phyloP scores from a whole-genome alignment of 2,797 vertebrate species.

The Luscinia megarhynchos region DNA sequence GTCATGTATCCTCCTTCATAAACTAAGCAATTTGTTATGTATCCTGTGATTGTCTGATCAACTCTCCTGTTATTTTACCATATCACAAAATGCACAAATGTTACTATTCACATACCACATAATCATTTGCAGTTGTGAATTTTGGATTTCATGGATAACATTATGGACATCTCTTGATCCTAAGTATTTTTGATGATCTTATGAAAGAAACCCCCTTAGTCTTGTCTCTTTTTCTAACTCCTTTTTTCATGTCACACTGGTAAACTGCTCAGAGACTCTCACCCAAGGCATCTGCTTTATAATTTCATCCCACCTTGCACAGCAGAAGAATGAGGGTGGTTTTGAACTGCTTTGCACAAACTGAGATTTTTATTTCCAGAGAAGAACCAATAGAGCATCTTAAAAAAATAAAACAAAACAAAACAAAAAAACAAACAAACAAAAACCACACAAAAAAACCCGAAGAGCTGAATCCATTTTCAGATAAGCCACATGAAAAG shows the following conservation, averaged over 20 bases:
- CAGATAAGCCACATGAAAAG: neutral
- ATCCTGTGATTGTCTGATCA: neutral
- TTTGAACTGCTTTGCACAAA: neutral
- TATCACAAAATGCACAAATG: neutral
- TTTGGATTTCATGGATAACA: neutral
- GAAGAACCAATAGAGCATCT: neutral
- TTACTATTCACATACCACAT: accelerated
- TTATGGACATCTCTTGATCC: neutral
- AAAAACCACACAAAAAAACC: too few relatives aligned
- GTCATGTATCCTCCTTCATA: neutral
- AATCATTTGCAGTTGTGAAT: neutral
- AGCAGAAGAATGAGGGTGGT: neutral
- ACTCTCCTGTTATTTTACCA: neutral
- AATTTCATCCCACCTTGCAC: neutral
- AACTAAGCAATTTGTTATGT: neutral
- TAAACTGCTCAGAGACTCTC: neutral
- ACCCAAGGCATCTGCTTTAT: neutral
- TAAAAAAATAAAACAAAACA: neutral
- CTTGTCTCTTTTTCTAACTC: neutral
- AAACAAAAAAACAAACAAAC: too few relatives aligned
- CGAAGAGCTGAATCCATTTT: neutral
- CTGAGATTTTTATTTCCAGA: neutral
- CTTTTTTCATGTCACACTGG: neutral
- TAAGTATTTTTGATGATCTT: neutral
- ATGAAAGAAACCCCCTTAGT: neutral